A percentile compares a stretch with the other conserved stretches of the same genome.
Conservation (phyloP, 2,113 vertebrate genomes). For the Psilopogon haemacephalus region DNA sequence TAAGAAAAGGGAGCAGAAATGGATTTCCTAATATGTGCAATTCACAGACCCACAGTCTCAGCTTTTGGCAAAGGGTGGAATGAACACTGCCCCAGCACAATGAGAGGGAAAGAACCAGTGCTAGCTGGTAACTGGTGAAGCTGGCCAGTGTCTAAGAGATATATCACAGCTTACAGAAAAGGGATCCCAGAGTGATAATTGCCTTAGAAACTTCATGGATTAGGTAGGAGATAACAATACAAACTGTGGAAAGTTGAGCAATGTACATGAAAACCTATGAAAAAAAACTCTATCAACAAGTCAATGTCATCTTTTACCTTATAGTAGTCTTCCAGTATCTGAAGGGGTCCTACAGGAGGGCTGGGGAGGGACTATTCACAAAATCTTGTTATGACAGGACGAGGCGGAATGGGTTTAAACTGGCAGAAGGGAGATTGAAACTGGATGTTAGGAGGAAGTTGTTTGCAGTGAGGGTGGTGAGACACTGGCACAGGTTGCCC, state of each 20-base stretch:
- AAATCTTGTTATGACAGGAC: no score
- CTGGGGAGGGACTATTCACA: no score
- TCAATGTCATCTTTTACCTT: neutral
- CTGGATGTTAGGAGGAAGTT: no score
- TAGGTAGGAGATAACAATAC: neutral
- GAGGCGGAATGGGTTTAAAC: no score
- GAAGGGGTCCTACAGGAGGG: no score
- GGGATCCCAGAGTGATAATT: neutral
- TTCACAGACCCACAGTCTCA: neutral
- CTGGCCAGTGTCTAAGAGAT: neutral
- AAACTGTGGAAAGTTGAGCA: neutral
- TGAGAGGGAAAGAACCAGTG: neutral
- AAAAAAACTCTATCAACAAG: neutral
- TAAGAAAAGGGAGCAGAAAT: slow-evolving; percentile 1
- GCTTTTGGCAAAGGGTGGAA: neutral
- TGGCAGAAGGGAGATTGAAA: no score
- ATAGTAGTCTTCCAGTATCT: no score
- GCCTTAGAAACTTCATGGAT: neutral
- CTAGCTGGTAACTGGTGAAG: neutral
- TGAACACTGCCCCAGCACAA: neutral
- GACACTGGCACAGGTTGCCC: no score
- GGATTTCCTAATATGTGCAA: neutral
- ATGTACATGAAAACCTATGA: neutral
- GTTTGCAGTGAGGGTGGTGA: no score
- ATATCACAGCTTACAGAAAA: neutral